phyloP scores from a whole-genome alignment of 2,113 vertebrate genomes.

The Symphodus melops region DNA sequence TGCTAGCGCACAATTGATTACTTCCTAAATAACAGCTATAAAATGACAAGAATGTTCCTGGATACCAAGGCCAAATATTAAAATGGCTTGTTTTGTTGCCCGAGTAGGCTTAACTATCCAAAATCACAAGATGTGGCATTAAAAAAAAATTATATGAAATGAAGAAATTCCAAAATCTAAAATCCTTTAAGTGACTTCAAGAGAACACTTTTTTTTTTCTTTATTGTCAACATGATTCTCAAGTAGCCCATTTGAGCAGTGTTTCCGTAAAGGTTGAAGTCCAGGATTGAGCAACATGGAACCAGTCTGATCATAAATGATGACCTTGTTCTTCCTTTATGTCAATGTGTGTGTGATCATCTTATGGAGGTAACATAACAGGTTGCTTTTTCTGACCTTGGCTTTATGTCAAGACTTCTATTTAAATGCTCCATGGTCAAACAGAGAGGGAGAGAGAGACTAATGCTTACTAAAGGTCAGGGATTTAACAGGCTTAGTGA shows the following conservation, averaged over 20 bases:
- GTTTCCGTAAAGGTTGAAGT: background rate
- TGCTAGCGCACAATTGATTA: too few species aligned
- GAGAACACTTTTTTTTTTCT: too few species aligned
- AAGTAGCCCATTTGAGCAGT: too few species aligned
- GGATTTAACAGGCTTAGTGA: conserved; percentile 66
- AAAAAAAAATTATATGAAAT: background rate
- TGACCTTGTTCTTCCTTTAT: background rate
- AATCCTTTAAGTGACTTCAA: background rate
- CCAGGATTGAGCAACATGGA: background rate
- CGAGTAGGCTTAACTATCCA: too few species aligned
- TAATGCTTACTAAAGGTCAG: conserved; percentile 40
- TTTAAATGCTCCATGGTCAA: conserved; percentile 6
- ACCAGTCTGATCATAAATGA: background rate
- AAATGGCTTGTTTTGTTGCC: background rate
- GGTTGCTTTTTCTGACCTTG: conserved; percentile 4
- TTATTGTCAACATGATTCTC: background rate
- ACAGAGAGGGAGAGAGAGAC: background rate
- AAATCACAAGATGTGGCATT: background rate
- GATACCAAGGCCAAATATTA: background rate
- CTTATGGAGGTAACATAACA: background rate
- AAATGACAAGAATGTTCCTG: background rate
- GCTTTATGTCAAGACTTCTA: background rate
- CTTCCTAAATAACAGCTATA: background rate
- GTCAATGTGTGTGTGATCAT: background rate
- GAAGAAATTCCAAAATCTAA: too few species aligned